Percentiles rank a stretch among this genome's conserved stretches.
Evolutionary conservation across 2,113 vertebrate genomes (phyloP).

Genomic region (Pterocles orientalis): DNA sequence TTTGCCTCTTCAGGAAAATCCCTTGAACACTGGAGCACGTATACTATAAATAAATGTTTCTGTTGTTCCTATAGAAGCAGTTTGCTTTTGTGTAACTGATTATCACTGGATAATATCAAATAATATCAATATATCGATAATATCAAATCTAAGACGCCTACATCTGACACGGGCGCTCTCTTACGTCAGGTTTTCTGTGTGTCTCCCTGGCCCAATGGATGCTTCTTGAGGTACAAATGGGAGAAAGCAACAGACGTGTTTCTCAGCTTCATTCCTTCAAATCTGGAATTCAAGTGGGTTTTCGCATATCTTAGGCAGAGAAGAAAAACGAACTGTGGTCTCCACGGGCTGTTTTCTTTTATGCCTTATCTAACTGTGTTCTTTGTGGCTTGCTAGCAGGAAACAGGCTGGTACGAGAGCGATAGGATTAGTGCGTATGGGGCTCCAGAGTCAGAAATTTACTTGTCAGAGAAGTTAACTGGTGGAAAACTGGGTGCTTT

Average conservation of each 20-base stretch:
- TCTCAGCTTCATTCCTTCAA: neutral
- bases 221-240: neutral
- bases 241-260: neutral
- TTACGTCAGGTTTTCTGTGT: neutral
- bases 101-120: neutral
- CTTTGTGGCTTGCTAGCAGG: neutral
- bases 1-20: neutral
- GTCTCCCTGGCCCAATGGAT: neutral
- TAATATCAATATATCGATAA: no score
- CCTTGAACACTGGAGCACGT: neutral
- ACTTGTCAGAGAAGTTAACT: neutral
- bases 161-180: neutral
- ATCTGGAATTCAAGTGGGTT: neutral
- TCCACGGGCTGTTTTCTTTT: neutral
- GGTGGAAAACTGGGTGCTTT: neutral
- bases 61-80: neutral
- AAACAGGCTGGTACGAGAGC: neutral
- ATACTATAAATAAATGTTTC: neutral
- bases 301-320: neutral
- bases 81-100: neutral
- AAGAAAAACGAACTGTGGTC: neutral
- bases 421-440: neutral
- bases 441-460: neutral
- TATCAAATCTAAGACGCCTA: neutral
- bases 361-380: neutral